Percentiles rank a stretch among this genome's conserved stretches.
These are phyloP conservation scores for Platycercus adscitus DNA, from an alignment of 2,113 vertebrate species.

Conservation along the genomic window DNA sequence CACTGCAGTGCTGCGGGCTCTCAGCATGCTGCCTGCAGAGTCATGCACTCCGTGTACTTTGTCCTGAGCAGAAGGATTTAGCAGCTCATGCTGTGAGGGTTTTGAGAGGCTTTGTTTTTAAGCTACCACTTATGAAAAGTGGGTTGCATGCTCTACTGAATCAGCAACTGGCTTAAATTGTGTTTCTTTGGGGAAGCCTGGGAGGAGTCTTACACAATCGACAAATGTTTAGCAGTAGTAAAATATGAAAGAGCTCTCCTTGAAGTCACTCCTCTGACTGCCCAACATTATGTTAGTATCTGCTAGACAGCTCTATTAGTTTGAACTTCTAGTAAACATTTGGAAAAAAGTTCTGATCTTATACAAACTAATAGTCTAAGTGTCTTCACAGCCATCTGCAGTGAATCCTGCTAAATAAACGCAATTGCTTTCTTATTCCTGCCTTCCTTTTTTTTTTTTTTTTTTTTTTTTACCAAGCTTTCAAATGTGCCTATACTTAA, in stretches of 20 bases:
- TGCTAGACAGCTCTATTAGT: neutral
- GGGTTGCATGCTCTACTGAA: neutral
- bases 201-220: neutral
- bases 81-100: neutral
- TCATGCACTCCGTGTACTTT: rapidly evolving
- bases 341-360: neutral
- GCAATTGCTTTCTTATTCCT: neutral
- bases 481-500: neutral
- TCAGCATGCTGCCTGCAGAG: rapidly evolving
- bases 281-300: neutral
- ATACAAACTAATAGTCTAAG: neutral
- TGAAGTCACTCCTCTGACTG: neutral
- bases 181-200: neutral
- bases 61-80: neutral
- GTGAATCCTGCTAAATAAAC: neutral
- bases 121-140: neutral
- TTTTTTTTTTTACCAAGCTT: neutral
- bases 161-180: neutral
- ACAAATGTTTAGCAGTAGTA: neutral
- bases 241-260: neutral
- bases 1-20: neutral
- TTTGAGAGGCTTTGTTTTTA: constrained; percentile 30
- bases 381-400: neutral
- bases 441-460: neutral
- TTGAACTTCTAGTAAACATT: neutral